Evolutionary conservation across 2,113 vertebrate genomes (phyloP), one percentile per base, ranked within the genome.

Genomic region (Microcebus jonahi): DNA sequence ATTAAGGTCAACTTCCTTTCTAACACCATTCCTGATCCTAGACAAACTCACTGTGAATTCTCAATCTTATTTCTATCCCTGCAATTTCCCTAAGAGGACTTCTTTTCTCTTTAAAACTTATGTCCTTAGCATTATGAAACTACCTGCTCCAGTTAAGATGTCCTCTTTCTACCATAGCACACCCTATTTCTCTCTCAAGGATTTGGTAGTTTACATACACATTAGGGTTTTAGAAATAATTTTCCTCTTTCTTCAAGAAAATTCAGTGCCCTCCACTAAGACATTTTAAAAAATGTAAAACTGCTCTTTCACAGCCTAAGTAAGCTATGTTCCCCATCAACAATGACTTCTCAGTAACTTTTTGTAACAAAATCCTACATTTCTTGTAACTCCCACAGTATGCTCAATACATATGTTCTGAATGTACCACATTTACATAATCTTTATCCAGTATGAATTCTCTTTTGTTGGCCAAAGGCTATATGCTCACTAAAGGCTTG

Each of bases 371-470:
- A 63, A 8, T 73, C 27, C 82, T 91, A 83, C 61, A 53, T 63
- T 67, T 75, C 63, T 89, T 94, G 42, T 71, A 71, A 70, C 34
- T 10, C 48, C 80, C 85, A 88, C 1, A 81, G 39, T 6, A 77
- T 92, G n/a, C 42, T 82, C 27, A 67, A 31, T 61, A 88, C 91
- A 17, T 34, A 57, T 29, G n/a, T 87, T 68, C 93, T 75, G 23
- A 96, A 95, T 61, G 36, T 55, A 75, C 21, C 71, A 31, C 4
- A 76, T 59, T 89, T 65, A 50, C 57, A 95, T 12, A 6, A 39
- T 91, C 42, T 85, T 82, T 94, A 97, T 81, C 86, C 97, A 63
- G 96, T 98, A 95, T 98, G 96, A 88, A 96, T 97, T 96, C 94
- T 97, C 57, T 97, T 96, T 70, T 97, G 97, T 45, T 95, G 93